These are phyloP conservation scores for Halyomorpha halys DNA, from an alignment of 1,140 invertebrate genomes.

Conservation along the genomic window DNA sequence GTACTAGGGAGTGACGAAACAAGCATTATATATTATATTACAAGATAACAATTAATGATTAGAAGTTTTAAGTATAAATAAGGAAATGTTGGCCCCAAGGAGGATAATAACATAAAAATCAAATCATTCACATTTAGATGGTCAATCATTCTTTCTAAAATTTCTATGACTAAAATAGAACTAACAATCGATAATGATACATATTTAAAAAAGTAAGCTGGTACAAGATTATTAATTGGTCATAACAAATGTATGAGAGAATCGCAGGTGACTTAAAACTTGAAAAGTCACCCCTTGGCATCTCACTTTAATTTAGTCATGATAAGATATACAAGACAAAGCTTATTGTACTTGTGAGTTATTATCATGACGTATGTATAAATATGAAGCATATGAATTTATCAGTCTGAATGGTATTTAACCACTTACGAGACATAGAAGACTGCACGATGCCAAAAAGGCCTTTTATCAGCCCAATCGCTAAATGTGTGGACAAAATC, in stretches of 20 bases:
- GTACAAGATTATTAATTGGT: neutral
- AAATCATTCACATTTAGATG: too few relatives aligned
- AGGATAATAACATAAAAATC: too few relatives aligned
- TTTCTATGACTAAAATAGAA: too few relatives aligned
- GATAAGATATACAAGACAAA: neutral
- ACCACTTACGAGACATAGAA: constrained; percentile 70
- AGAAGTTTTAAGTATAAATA: too few relatives aligned
- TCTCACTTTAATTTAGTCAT: constrained; percentile 8
- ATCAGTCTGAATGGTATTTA: neutral
- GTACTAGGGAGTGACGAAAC: too few relatives aligned
- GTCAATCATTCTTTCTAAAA: too few relatives aligned
- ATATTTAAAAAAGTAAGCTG: too few relatives aligned
- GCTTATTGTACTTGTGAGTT: neutral
- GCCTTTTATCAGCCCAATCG: constrained; percentile 66
- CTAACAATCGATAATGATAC: too few relatives aligned
- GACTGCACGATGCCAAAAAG: constrained; percentile 83
- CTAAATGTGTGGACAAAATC: constrained; percentile 80
- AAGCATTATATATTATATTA: too few relatives aligned
- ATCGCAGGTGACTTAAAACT: constrained; percentile 19
- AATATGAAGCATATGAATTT: neutral
- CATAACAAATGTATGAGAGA: neutral
- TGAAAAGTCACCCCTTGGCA: constrained; percentile 21
- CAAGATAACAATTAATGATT: too few relatives aligned
- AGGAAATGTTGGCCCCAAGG: too few relatives aligned
- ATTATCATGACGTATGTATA: neutral